Percentiles rank a stretch among this genome's conserved stretches.
phyloP scores from a whole-genome alignment of 2,113 vertebrate genomes.

The Gorsachius goisagi region DNA sequence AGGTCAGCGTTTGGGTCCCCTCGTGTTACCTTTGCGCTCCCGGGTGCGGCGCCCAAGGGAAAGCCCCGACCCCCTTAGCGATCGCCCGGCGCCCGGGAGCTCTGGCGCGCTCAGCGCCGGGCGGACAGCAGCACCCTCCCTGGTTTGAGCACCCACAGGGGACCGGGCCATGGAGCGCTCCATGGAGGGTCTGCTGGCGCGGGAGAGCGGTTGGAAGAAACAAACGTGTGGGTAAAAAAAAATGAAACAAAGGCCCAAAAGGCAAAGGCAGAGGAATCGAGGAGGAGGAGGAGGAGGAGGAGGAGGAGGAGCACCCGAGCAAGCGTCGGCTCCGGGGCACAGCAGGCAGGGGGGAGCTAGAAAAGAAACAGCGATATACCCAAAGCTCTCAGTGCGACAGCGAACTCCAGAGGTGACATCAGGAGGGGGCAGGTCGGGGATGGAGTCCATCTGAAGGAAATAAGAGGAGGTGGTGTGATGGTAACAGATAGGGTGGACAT shows the following conservation, averaged over 20 bases:
- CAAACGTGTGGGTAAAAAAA: not conserved
- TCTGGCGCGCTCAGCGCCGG: not conserved
- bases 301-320: not conserved
- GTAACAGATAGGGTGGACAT: slow-evolving; percentile 78
- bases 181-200: not conserved
- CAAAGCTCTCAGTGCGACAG: slow-evolving; percentile 80
- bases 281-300: not conserved
- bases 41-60: not conserved
- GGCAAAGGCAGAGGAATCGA: not conserved
- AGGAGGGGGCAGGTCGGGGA: slow-evolving; percentile 85
- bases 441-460: slow-evolving; percentile 92
- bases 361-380: slow-evolving; percentile 81
- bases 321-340: slow-evolving; percentile 4
- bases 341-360: slow-evolving; percentile 35
- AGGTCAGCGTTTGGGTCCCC: not conserved
- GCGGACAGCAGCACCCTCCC: not conserved
- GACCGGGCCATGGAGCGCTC: not conserved
- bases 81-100: accelerated
- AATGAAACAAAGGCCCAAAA: not conserved
- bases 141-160: not conserved
- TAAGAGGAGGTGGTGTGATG: slow-evolving; percentile 83
- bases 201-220: not conserved
- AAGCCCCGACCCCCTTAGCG: accelerated
- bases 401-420: slow-evolving; percentile 80
- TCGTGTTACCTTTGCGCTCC: not conserved